Percentiles rank a stretch among this genome's conserved stretches.
phyloP scores from a whole-genome alignment of 2,888 invertebrate genomes.

The Hydrotaea cyrtoneurina region DNA sequence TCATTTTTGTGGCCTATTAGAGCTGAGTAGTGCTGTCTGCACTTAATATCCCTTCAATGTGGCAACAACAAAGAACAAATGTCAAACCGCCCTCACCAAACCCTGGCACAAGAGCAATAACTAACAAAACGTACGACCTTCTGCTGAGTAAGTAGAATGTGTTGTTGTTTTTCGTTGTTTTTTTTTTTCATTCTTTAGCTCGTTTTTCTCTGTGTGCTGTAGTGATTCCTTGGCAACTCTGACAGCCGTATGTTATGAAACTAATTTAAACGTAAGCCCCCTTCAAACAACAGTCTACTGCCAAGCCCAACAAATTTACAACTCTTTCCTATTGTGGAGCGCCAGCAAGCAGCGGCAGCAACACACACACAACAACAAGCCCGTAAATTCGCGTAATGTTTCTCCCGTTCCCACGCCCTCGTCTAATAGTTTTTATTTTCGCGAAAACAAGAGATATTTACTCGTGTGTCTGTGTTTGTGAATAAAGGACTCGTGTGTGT shows the following conservation, averaged over 20 bases:
- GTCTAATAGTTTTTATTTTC: conserved; percentile 26
- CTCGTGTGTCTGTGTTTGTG: neutral
- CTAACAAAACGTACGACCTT: neutral
- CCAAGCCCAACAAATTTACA: conserved; percentile 2
- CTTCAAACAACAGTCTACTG: conserved; percentile 15
- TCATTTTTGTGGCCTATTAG: too few relatives aligned
- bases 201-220: neutral
- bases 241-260: conserved; percentile 38
- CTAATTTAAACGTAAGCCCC: conserved; percentile 41
- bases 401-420: conserved; percentile 8
- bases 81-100: neutral
- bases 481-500: neutral
- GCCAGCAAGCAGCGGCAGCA: neutral
- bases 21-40: neutral
- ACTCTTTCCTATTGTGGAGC: neutral
- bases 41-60: too few relatives aligned
- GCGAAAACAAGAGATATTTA: conserved; percentile 8
- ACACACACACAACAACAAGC: conserved; percentile 25
- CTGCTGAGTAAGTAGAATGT: neutral
- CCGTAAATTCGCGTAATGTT: conserved; percentile 55
- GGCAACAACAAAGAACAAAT: too few relatives aligned
- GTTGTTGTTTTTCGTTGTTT: too few relatives aligned
- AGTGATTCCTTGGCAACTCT: conserved; percentile 29
- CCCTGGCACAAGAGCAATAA: neutral
- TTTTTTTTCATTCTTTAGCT: too few relatives aligned